Conservation (phyloP, 2,113 vertebrate species). For the Fulmarus glacialis region DNA sequence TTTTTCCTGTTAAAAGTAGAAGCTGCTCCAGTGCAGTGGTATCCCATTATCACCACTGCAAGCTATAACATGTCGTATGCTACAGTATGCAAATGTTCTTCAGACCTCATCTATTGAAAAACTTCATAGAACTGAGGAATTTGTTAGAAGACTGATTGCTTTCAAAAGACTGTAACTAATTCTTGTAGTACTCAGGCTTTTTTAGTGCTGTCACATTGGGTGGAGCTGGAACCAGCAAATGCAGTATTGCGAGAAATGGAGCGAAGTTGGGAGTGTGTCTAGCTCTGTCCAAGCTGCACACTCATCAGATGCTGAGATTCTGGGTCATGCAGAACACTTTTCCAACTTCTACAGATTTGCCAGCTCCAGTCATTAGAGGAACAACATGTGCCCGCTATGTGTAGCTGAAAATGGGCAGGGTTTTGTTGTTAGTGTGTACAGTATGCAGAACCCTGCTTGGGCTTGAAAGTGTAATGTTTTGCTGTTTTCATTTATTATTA, state of each 20-base stretch:
- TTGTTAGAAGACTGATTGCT: background rate
- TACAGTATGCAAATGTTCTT: background rate
- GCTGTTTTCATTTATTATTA: background rate
- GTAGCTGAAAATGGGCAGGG: background rate
- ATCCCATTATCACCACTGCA: background rate
- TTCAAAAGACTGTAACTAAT: background rate
- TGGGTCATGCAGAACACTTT: background rate
- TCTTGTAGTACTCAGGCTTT: background rate
- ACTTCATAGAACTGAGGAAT: background rate
- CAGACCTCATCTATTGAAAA: background rate
- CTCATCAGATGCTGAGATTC: background rate
- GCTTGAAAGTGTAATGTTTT: background rate
- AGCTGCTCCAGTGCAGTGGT: background rate
- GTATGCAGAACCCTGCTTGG: background rate
- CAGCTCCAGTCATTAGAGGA: background rate
- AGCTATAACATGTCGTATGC: background rate
- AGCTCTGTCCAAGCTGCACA: background rate
- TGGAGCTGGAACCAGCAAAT: background rate
- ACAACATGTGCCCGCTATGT: accelerated
- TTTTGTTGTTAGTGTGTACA: background rate
- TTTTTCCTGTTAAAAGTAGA: background rate
- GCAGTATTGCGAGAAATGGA: background rate
- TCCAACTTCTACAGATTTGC: background rate
- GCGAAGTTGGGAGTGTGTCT: background rate
- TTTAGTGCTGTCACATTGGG: background rate